A percentile compares a stretch with the other conserved stretches of the same genome.
Conservation (phyloP, 2,888 invertebrate species). For the Drosophila neoperkinsi region DNA sequence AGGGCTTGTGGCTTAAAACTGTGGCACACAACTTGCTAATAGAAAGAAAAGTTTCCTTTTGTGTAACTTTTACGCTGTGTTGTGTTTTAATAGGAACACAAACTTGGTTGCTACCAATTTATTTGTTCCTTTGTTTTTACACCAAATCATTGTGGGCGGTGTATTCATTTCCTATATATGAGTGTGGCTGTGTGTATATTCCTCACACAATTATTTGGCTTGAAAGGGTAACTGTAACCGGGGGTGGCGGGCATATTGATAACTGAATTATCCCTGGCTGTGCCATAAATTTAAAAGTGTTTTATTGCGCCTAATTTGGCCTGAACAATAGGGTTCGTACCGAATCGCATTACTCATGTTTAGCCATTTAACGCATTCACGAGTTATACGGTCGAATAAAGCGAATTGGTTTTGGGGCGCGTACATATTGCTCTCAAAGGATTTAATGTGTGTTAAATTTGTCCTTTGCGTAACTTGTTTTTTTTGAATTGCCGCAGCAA, state of each 20-base stretch:
- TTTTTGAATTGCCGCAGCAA: conserved; percentile 1
- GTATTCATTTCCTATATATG: conserved; percentile 8
- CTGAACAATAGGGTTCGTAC: conserved; percentile 37
- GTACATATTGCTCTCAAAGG: neutral
- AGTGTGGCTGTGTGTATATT: conserved; percentile 6
- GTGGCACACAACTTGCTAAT: conserved; percentile 53
- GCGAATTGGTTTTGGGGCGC: conserved; percentile 13
- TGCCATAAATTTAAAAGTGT: conserved; percentile 66
- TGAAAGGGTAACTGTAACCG: neutral
- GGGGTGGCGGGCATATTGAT: conserved; percentile 21
- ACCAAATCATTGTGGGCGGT: conserved; percentile 29
- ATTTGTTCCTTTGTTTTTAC: conserved; percentile 51
- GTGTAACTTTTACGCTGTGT: conserved; percentile 76
- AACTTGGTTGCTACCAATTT: conserved; percentile 73
- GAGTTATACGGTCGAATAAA: conserved; percentile 32
- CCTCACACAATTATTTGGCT: conserved; percentile 20
- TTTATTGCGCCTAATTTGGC: conserved; percentile 75
- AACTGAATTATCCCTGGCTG: conserved; percentile 50
- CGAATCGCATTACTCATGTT: conserved; percentile 58
- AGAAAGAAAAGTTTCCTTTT: conserved; percentile 72
- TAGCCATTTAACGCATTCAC: conserved; percentile 48
- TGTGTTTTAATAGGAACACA: conserved; percentile 74
- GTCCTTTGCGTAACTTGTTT: conserved; percentile 58
- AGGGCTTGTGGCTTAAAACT: neutral
- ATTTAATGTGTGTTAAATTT: conserved; percentile 32